Evolutionary conservation across 1,140 invertebrate genomes (phyloP).

Genomic region (Diorhabda elongata): DNA sequence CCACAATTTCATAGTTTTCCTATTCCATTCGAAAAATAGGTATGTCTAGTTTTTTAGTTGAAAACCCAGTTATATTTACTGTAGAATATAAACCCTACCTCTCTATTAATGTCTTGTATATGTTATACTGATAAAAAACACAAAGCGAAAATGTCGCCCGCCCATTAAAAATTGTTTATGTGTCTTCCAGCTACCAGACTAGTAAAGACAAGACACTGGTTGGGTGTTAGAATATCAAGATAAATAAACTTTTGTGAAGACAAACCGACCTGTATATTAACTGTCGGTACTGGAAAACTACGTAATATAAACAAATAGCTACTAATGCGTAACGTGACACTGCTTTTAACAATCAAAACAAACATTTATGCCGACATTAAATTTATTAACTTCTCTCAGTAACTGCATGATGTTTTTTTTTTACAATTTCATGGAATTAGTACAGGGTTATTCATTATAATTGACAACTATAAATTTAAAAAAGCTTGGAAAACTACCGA

Average conservation of each 20-base stretch:
- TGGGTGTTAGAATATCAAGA: slow-evolving; percentile 35
- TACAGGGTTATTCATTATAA: no score
- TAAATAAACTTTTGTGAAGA: slow-evolving; percentile 35
- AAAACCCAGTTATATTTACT: no score
- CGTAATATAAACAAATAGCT: slow-evolving; percentile 34
- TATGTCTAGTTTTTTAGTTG: no score
- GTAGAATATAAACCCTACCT: not conserved
- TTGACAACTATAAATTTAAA: no score
- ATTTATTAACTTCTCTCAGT: not conserved
- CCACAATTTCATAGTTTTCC: no score
- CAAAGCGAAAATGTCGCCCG: slow-evolving; percentile 3
- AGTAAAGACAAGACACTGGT: slow-evolving; percentile 23
- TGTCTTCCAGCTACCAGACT: slow-evolving; percentile 18
- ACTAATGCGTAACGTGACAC: slow-evolving; percentile 36
- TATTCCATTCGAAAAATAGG: no score
- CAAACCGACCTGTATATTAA: slow-evolving; percentile 31
- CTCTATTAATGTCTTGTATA: not conserved
- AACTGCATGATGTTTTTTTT: not conserved
- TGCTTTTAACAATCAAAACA: slow-evolving; percentile 40
- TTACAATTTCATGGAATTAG: not conserved
- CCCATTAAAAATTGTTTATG: slow-evolving; percentile 23
- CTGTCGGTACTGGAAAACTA: slow-evolving; percentile 28
- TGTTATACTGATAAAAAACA: not conserved
- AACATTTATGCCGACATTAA: slow-evolving; percentile 19
- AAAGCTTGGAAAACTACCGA: no score